Conservation (phyloP, 2,113 vertebrate genomes). For the Columba livia region DNA sequence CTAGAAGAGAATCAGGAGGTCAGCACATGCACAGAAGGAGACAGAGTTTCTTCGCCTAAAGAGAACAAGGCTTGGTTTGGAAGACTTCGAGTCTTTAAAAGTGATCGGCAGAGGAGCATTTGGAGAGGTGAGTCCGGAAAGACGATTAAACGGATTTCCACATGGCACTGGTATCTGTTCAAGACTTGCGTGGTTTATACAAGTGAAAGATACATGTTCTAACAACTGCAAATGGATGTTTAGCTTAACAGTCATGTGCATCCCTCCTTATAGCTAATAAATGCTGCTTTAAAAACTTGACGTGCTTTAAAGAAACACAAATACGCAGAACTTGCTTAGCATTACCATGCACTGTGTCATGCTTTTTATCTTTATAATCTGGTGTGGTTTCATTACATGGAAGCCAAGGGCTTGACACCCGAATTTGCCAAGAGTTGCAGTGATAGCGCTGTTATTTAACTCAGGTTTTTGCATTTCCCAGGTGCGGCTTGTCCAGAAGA, state of each 20-base stretch:
- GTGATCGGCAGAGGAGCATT: constrained; percentile 88
- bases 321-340: too few relatives aligned
- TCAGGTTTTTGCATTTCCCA: not conserved
- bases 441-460: not conserved
- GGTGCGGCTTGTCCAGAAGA: constrained; percentile 98
- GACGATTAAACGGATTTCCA: accelerated
- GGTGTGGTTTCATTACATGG: accelerated
- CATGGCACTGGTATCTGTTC: not conserved
- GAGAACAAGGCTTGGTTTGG: constrained; percentile 83
- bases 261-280: not conserved
- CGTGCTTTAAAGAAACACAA: not conserved
- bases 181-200: not conserved
- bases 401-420: not conserved
- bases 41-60: constrained; percentile 86
- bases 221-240: not conserved
- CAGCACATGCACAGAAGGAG: constrained; percentile 84
- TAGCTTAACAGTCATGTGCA: not conserved
- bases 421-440: accelerated
- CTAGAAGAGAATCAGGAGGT: constrained; percentile 82
- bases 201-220: not conserved
- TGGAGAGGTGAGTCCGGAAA: constrained; percentile 79
- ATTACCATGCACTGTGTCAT: accelerated
- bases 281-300: not conserved
- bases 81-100: constrained; percentile 88
- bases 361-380: too few relatives aligned